A percentile compares a stretch with the other conserved stretches of the same genome.
These are phyloP conservation scores for Phalacrocorax pelagicus DNA, from an alignment of 2,113 vertebrate species.

Conservation along the genomic window DNA sequence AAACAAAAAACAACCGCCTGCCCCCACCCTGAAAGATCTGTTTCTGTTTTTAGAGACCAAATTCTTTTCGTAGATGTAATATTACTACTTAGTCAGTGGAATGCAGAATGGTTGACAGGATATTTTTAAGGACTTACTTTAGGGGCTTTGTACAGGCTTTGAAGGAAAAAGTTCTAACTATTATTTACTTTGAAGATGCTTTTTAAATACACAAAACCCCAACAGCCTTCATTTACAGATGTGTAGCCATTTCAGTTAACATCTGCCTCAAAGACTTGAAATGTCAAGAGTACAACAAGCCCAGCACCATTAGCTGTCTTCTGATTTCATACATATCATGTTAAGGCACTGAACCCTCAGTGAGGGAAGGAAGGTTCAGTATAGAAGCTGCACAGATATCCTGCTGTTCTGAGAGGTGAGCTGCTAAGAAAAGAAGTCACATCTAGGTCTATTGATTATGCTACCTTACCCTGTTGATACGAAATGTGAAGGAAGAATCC, in stretches of 20 bases:
- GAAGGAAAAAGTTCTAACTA: neutral
- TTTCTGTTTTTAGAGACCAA: neutral
- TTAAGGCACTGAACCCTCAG: neutral
- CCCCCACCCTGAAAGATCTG: neutral
- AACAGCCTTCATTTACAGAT: neutral
- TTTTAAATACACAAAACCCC: neutral
- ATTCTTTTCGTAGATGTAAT: neutral
- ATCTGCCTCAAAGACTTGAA: neutral
- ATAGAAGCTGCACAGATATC: neutral
- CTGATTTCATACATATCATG: neutral
- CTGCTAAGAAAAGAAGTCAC: neutral
- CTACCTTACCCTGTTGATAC: neutral
- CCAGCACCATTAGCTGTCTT: neutral
- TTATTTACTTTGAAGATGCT: neutral
- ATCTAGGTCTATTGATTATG: neutral
- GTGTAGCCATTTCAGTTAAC: neutral
- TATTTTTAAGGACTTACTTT: neutral
- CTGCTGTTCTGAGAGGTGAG: neutral
- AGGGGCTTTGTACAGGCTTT: neutral
- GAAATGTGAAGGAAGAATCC: neutral
- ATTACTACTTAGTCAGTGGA: neutral
- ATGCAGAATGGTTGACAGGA: neutral
- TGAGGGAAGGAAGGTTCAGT: neutral
- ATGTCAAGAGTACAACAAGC: neutral
- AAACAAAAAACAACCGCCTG: neutral